Evolutionary conservation across 2,888 invertebrate genomes (phyloP), one percentile per base, ranked within the genome.

Genomic region (Lepidocyrtinus sp.): DNA sequence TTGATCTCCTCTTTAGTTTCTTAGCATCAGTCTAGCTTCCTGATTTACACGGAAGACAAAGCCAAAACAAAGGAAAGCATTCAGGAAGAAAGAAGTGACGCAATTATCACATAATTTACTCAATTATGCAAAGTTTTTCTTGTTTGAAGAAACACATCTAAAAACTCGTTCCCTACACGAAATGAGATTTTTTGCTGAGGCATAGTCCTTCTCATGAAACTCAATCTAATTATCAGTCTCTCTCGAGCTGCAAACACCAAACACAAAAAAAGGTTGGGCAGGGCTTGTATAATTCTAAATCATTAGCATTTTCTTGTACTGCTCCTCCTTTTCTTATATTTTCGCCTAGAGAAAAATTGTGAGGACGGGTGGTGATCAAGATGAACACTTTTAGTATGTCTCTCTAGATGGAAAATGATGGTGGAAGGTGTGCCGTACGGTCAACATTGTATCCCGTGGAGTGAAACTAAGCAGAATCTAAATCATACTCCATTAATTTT

Each of bases 61-160:
- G n/a, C n/a, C n/a, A n/a, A n/a, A n/a, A 36, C 36, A 36, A 36
- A 7, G 36, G 36, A 12, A 5, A 36, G 12, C 15, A 69, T 55
- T 25, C 21, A 3, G 62, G 25, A 62, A 12, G 1, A 64, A 68
- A 68, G 55, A 80, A 80, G 70, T 71, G 82, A 79, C 83, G 75
- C 84, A 86, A 85, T 85, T 85, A 85, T 82, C 73, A 75, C 74
- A 83, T 83, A 83, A 85, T 85, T 85, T 84, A 86, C 84, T 81
- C 84, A 86, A 86, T 86, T 86, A 85, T 83, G 81, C 81, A 82
- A 83, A 84, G 81, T 83, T 84, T 83, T 50, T 25, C 45, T 36
- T 36, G 36, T 36, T 36, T n/a, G n/a, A n/a, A n/a, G n/a, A n/a
- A n/a, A n/a, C n/a, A n/a, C n/a, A n/a, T n/a, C n/a, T n/a, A n/a